A percentile compares a stretch with the other conserved stretches of the same genome.
Evolutionary conservation across 2,797 vertebrate genomes (phyloP).

Genomic region (Epinephelus malabaricus): DNA sequence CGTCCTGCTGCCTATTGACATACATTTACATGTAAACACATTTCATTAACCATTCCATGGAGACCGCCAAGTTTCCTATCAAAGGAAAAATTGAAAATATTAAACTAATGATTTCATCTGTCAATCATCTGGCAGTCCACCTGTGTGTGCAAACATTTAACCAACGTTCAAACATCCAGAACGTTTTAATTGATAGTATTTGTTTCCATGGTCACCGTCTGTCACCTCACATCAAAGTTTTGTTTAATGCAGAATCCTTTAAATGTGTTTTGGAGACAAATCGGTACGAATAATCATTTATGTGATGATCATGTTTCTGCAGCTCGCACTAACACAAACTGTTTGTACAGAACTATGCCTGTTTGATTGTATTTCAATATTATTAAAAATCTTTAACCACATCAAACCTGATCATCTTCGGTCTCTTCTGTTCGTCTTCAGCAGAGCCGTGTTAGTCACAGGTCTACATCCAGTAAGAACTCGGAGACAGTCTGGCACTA

Average conservation of each 20-base stretch:
- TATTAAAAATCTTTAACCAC: constrained; percentile 37
- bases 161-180: neutral
- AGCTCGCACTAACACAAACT: neutral
- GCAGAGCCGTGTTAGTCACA: neutral
- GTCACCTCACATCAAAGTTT: neutral
- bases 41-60: neutral
- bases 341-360: constrained; percentile 20
- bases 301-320: neutral
- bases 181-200: neutral
- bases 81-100: neutral
- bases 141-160: neutral
- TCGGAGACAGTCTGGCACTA: neutral
- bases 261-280: constrained; percentile 17
- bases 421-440: neutral
- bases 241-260: neutral
- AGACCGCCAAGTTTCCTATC: neutral
- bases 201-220: neutral
- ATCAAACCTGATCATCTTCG: neutral
- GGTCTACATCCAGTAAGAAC: neutral
- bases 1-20: neutral
- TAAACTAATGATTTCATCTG: neutral
- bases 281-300: neutral
- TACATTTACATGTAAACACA: constrained; percentile 1
- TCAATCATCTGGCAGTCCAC: neutral
- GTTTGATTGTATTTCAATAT: constrained; percentile 47